A percentile compares a stretch with the other conserved stretches of the same genome.
Conservation (phyloP, 2,113 vertebrate genomes). For the Rhynchomys soricoides region DNA sequence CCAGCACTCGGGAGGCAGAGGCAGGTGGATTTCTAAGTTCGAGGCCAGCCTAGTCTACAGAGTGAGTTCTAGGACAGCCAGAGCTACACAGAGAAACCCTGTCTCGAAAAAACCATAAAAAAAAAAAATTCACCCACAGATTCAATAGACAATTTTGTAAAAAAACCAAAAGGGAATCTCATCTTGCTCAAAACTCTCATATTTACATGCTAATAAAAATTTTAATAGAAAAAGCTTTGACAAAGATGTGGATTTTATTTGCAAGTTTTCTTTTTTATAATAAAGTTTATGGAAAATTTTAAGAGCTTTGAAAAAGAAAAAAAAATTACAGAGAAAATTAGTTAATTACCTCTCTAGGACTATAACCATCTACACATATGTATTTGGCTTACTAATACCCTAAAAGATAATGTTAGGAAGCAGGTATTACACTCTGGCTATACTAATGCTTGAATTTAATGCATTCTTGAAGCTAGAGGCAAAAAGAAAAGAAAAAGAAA, state of each 20-base stretch:
- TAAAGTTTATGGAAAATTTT: background rate
- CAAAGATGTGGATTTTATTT: background rate
- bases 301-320: background rate
- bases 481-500: background rate
- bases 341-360: background rate
- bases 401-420: background rate
- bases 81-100: too few species aligned
- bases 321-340: background rate
- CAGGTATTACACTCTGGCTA: background rate
- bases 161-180: background rate
- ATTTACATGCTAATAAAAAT: background rate
- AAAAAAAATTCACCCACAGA: background rate
- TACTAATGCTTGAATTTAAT: constrained; percentile 43
- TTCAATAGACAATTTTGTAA: constrained; percentile 5
- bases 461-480: constrained; percentile 28
- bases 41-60: too few species aligned
- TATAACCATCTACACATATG: background rate
- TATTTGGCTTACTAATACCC: constrained; percentile 37
- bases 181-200: background rate
- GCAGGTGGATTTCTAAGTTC: too few species aligned
- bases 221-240: background rate
- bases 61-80: too few species aligned
- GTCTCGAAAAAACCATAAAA: too few species aligned
- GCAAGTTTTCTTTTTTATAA: background rate
- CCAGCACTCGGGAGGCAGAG: too few species aligned